Evolutionary conservation across 2,888 invertebrate genomes (phyloP), one percentile per base, ranked within the genome.

Genomic region (Epiblema foenella): DNA sequence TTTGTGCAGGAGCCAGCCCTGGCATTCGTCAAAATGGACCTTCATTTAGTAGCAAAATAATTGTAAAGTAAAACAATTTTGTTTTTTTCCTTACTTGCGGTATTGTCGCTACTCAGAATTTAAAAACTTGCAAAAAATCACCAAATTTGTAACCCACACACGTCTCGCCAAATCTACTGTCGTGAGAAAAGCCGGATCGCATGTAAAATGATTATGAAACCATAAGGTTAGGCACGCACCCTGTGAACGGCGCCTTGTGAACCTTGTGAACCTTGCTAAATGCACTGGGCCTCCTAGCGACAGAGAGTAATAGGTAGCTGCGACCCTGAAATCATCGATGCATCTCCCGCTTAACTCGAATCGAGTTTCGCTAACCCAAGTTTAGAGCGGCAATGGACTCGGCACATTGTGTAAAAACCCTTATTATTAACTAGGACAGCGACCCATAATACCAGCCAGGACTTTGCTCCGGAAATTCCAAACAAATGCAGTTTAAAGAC

Each of bases 401-500:
- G 17, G 17, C 11, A 10, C 33, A 9, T n/a, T 37, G 20, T 18
- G 10, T 12, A 20, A 60, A 54, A 20, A 8, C 37, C 15, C 12
- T n/a, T 49, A n/a, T 39, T 17, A 17, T 9, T 54, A 66, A 60
- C 33, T 60, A 66, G 65, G 65, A 59, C 65, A 66, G 46, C 7
- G n/a, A 17, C 18, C 46, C 65, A 15, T 1, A 18, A 54, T 59
- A 59, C 52, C 24, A 59, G 64, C 9, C 39, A 58, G 65, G 65
- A 20, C 70, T 70, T 70, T 60, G 70, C 59, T 54, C 70, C 70
- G 70, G 70, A 70, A 70, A 70, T 70, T 52, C 70, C 70, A 59
- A 60, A 18, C 65, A 33, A 60, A 62, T 69, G 62, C 60, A 62
- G 42, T 18, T n/a, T 39, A 29, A 60, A 49, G 46, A 60, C 2